Conservation (phyloP, 2,797 vertebrate species). For the Sebastiscus tertius region DNA sequence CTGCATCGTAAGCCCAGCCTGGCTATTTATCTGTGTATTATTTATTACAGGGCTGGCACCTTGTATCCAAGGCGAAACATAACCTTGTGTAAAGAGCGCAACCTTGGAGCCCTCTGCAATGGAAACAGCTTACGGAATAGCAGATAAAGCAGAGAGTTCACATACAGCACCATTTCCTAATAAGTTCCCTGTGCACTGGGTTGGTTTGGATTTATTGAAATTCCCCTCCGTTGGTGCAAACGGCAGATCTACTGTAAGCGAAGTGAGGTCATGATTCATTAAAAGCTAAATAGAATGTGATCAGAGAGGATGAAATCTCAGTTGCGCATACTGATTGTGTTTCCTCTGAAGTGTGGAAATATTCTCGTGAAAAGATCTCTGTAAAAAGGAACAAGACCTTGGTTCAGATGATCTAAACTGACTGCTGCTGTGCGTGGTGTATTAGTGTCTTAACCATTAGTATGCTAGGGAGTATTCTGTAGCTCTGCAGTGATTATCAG, state of each 20-base stretch:
- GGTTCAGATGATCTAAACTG: constrained; percentile 22
- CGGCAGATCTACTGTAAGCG: neutral
- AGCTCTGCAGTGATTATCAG: constrained; percentile 63
- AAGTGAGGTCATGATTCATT: neutral
- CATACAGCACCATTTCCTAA: neutral
- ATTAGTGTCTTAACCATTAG: constrained; percentile 43
- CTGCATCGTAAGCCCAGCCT: neutral
- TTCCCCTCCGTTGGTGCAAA: neutral
- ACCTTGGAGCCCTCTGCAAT: constrained; percentile 1
- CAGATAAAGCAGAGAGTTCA: neutral
- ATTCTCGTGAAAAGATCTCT: neutral
- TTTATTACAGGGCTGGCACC: neutral
- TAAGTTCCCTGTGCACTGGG: neutral
- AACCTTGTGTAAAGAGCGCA: constrained; percentile 6
- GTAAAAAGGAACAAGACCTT: constrained; percentile 22
- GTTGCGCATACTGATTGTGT: neutral
- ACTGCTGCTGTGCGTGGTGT: constrained; percentile 11
- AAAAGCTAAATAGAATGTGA: constrained; percentile 7
- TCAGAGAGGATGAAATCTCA: neutral
- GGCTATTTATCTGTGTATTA: neutral
- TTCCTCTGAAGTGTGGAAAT: neutral
- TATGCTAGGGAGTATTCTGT: constrained; percentile 38
- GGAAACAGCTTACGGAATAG: neutral
- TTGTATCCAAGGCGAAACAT: constrained; percentile 1
- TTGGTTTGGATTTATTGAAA: neutral